These are phyloP conservation scores for Drosophila suboccidentalis DNA, from an alignment of 2,888 invertebrate genomes.

Conservation along the genomic window DNA sequence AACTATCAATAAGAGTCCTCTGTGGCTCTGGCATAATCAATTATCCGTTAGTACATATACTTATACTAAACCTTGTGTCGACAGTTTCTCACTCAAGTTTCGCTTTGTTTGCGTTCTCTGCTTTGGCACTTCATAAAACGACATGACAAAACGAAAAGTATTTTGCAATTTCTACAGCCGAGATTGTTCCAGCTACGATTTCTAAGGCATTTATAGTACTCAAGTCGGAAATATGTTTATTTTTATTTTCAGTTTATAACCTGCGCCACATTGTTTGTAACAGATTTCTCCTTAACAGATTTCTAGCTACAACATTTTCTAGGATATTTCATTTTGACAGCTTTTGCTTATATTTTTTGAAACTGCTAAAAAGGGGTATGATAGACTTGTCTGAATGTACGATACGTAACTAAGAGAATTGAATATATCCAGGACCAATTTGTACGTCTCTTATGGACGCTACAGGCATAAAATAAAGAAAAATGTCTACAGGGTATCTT, in stretches of 20 bases:
- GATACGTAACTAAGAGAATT: neutral
- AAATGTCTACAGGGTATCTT: neutral
- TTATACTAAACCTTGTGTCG: neutral
- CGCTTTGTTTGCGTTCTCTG: constrained; percentile 5
- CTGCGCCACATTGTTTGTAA: constrained; percentile 17
- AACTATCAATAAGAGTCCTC: constrained; percentile 35
- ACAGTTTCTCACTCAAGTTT: constrained; percentile 27
- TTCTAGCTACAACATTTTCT: constrained; percentile 25
- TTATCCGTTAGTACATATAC: constrained; percentile 22
- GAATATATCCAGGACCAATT: neutral
- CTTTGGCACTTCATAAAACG: constrained; percentile 41
- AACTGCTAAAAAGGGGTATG: neutral
- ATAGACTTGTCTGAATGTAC: neutral
- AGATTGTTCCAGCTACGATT: constrained; percentile 27
- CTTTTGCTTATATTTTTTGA: constrained; percentile 8
- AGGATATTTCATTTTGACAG: constrained; percentile 51
- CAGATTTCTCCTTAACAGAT: constrained; percentile 8
- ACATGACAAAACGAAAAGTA: constrained; percentile 56
- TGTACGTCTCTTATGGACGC: no score
- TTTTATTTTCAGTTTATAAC: constrained; percentile 48
- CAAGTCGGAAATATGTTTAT: constrained; percentile 47
- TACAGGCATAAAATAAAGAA: neutral
- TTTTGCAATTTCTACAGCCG: constrained; percentile 45
- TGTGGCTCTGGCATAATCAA: constrained; percentile 43
- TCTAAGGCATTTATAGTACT: constrained; percentile 30